phyloP scores from a whole-genome alignment of 2,888 invertebrate genomes.

The Stegophylla sp. region DNA sequence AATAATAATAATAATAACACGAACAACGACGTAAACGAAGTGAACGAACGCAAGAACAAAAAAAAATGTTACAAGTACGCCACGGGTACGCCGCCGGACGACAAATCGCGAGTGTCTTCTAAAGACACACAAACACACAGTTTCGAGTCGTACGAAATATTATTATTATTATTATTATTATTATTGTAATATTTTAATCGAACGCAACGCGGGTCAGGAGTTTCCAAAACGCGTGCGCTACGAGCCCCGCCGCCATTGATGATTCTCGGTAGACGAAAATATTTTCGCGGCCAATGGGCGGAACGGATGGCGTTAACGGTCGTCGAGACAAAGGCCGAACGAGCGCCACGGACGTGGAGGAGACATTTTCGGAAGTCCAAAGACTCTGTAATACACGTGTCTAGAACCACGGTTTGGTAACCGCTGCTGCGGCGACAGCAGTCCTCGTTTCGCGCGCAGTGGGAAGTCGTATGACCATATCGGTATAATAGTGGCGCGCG shows the following conservation, averaged over 20 bases:
- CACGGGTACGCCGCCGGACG: not conserved
- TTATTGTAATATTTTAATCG: slow-evolving; percentile 16
- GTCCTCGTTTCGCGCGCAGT: slow-evolving; percentile 39
- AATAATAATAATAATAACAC: not conserved
- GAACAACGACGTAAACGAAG: no score
- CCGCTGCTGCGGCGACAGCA: slow-evolving; percentile 12
- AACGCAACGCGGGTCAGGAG: not conserved
- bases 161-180: slow-evolving; percentile 2
- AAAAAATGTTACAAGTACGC: no score
- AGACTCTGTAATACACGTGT: no score
- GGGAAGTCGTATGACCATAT: slow-evolving; percentile 58
- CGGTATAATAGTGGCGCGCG: slow-evolving; percentile 3
- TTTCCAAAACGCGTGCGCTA: slow-evolving; percentile 16
- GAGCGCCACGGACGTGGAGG: not conserved
- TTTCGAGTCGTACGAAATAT: not conserved
- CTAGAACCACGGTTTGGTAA: no score
- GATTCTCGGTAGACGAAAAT: no score
- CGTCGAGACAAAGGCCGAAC: no score
- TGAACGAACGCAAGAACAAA: no score
- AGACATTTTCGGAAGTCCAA: not conserved
- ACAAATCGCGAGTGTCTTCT: slow-evolving; percentile 26
- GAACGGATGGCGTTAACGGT: no score
- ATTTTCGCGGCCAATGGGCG: no score
- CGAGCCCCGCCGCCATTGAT: no score
- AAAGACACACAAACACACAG: not conserved